Evolutionary conservation across 2,797 vertebrate species (phyloP), one percentile per base, ranked within the genome.

Genomic region (Pangasius larnaudii): DNA sequence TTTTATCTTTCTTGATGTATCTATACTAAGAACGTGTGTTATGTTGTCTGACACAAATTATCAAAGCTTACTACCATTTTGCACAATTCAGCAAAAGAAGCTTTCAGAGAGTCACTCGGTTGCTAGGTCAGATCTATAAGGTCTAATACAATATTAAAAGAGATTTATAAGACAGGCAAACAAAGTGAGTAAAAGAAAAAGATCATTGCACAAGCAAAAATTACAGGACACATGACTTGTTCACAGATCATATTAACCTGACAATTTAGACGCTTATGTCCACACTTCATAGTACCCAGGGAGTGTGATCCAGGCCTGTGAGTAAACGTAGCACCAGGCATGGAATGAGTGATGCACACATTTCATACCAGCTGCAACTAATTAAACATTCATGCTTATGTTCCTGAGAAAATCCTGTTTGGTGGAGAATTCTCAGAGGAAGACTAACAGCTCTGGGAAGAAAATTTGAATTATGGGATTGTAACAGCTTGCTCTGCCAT

Each of bases 301-400:
- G 46, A 87, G 85, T 74, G 78, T 86, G 85, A 87, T 85, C 82
- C 56, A 85, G 88, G 79, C 92, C 83, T 85, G 81, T 90, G 82
- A 89, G 86, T 85, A 85, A 90, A 71, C 33, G 88, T 85, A 80
- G 71, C 86, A 88, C 91, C 84, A 88, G 72, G 78, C 87, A 86
- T 85, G 63, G 82, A 36, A 84, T 63, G 74, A 86, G 87, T 56
- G 79, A 91, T 89, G 88, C 85, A 72, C 71, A 89, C 89, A 86
- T 90, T 91, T 88, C 91, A 92, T 92, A 95, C 94, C 96, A 96
- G 95, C 95, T 97, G 96, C 93, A 92, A 92, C 95, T 96, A 96
- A 96, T 96, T 97, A 96, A 96, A 96, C 94, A 96, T 97, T 97
- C 95, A 96, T 96, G 96, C 95, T 96, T 93, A 96, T 95, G 95